Base-by-base conservation (phyloP, 2,113 vertebrate genomes). In the Candoia aspera region DNA sequence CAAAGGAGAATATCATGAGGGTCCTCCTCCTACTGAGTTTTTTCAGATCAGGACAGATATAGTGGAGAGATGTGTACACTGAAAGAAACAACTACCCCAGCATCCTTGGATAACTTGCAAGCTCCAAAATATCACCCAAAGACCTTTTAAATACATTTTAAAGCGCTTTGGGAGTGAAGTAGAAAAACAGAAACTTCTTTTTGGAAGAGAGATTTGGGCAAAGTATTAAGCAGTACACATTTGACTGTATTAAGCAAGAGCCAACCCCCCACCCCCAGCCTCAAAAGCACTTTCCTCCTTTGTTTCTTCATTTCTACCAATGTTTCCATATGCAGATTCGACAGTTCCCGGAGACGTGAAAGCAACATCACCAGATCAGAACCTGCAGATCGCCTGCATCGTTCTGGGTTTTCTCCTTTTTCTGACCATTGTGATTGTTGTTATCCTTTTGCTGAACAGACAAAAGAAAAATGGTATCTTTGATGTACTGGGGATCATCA, bases 401-500 rank as follows among this genome's bases (percentile, higher is more conserved):
- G 0, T 96, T 10, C 94, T 98, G 94, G 96, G 93, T 0, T 3
- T 49, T 0, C 95, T 98, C 83, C 92, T 98, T 46, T 92, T 98
- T 1, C 60, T 97, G 73, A 23, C 92, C 0, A 0, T 92, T 90
- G 59, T 96, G 87, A 92, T 53, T 37, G 21, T 93, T 0, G 0
- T 68, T 4, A 1, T 94, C 89, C 13, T 88, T 62, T 91, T 97
- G 91, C 91, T 97, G 94, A 94, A 79, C 90, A 12, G 94, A 9
- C 97, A 95, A 94, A 96, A 91, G 88, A 96, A 84, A 93, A 97
- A 94, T 0, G 95, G 97, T 98, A 93, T 53, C 94, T 84, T 94
- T 8, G 9, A 6, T 57, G 42, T 0, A 0, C 13, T n/a, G 24
- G 58, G 19, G 8, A 68, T 55, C 55, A 29, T 21, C 1, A 60